Evolutionary conservation across 2,797 vertebrate genomes (phyloP).

Genomic region (Pantherophis vulpinus): DNA sequence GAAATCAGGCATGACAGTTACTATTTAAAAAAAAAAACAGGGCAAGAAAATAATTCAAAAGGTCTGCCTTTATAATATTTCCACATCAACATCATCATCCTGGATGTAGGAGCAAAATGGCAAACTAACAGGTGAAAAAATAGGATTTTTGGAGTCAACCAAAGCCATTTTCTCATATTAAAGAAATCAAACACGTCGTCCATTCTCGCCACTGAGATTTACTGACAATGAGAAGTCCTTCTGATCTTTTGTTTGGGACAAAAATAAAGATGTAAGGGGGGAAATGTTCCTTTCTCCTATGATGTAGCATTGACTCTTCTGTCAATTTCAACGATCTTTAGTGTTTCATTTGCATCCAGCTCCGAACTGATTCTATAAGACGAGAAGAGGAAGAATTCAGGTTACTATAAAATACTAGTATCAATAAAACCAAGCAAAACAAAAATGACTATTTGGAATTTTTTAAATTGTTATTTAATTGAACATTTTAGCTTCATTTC

Average conservation of each 20-base stretch:
- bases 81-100: conserved; percentile 35
- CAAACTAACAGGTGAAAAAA: conserved; percentile 32
- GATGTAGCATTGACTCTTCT: conserved; percentile 90
- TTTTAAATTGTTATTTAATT: background rate
- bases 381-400: conserved; percentile 40
- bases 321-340: conserved; percentile 89
- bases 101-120: conserved; percentile 37
- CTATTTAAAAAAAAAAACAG: background rate
- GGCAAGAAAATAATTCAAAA: conserved; percentile 7
- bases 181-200: conserved; percentile 34
- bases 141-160: conserved; percentile 19
- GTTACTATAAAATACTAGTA: conserved; percentile 42
- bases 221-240: conserved; percentile 43
- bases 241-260: conserved; percentile 47
- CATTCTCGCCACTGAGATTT: conserved; percentile 53
- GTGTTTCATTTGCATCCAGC: conserved; percentile 79
- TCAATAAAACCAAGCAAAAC: background rate
- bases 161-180: conserved; percentile 42
- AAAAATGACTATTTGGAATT: background rate
- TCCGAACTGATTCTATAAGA: conserved; percentile 72
- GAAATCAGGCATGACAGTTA: background rate
- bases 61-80: conserved; percentile 14
- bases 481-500: background rate
- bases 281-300: conserved; percentile 58
- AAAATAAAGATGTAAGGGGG: conserved; percentile 19